Evolutionary conservation across 2,113 vertebrate species (phyloP).

Genomic region (Cyrtonyx montezumae): DNA sequence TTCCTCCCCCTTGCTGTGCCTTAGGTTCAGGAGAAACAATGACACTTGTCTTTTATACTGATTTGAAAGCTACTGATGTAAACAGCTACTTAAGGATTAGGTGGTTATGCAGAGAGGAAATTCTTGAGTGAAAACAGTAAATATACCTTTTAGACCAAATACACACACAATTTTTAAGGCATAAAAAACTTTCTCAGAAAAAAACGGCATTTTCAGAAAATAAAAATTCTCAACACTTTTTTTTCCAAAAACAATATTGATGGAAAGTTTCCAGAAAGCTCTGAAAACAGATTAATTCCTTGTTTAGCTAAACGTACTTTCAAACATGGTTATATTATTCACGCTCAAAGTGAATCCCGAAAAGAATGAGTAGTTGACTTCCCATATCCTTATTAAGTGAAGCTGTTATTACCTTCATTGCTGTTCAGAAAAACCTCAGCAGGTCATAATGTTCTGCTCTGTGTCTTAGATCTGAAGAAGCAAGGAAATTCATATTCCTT

Average conservation of each 20-base stretch:
- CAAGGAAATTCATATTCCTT: slow-evolving; percentile 60
- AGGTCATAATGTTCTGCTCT: slow-evolving; percentile 39
- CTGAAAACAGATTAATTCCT: slow-evolving; percentile 33
- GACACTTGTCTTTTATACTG: slow-evolving; percentile 57
- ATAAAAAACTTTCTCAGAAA: background rate
- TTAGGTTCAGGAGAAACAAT: slow-evolving; percentile 32
- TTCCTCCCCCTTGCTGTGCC: slow-evolving; percentile 32
- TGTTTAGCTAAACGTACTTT: slow-evolving; percentile 25
- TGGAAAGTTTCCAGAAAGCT: background rate
- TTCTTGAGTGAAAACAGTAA: background rate
- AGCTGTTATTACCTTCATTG: slow-evolving; percentile 29
- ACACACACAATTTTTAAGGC: background rate
- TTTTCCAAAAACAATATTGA: background rate
- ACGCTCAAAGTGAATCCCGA: background rate
- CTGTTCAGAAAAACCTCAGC: slow-evolving; percentile 51
- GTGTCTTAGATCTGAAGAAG: slow-evolving; percentile 44
- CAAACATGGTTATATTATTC: background rate
- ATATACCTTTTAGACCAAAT: slow-evolving; percentile 4
- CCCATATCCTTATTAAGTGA: slow-evolving; percentile 6
- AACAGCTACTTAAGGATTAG: slow-evolving; percentile 57
- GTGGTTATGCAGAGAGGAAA: slow-evolving; percentile 25
- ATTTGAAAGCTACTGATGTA: slow-evolving; percentile 61
- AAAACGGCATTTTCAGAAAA: background rate
- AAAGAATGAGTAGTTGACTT: background rate
- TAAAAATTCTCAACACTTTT: background rate